Evolutionary conservation across 2,888 invertebrate genomes (phyloP).

Genomic region (Corythucha ciliata): DNA sequence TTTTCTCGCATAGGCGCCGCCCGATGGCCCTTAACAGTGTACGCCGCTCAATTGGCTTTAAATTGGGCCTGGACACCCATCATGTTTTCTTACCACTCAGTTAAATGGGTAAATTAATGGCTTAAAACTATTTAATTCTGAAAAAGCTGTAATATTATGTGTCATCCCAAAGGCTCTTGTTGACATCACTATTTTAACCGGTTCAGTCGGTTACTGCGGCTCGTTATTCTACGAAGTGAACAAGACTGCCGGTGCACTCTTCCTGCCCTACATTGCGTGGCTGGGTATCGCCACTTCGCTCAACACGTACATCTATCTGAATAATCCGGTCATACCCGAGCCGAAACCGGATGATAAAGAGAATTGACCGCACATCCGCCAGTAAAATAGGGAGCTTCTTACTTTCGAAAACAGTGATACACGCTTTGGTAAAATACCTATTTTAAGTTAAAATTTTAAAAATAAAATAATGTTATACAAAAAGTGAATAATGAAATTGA

Average conservation of each 20-base stretch:
- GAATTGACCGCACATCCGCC: too few species aligned
- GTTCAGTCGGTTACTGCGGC: slow-evolving; percentile 50
- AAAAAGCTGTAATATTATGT: not conserved
- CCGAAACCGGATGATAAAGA: too few species aligned
- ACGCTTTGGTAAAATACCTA: too few species aligned
- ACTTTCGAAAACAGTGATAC: too few species aligned
- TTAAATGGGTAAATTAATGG: slow-evolving; percentile 54
- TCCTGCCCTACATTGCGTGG: slow-evolving; percentile 71
- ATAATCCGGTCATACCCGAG: too few species aligned
- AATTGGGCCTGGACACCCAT: slow-evolving; percentile 83
- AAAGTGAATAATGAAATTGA: too few species aligned
- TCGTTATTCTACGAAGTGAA: slow-evolving; percentile 54
- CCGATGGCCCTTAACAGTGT: slow-evolving; percentile 57
- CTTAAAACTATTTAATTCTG: slow-evolving; percentile 10
- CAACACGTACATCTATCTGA: slow-evolving; percentile 56
- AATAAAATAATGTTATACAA: too few species aligned
- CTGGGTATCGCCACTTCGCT: slow-evolving; percentile 57
- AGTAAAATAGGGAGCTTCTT: too few species aligned
- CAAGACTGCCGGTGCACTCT: slow-evolving; percentile 53
- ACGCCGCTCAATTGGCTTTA: slow-evolving; percentile 62
- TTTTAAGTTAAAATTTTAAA: too few species aligned
- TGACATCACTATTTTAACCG: slow-evolving; percentile 51
- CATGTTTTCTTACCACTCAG: slow-evolving; percentile 63
- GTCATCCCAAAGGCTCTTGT: slow-evolving; percentile 50
- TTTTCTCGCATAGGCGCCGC: slow-evolving; percentile 46